Conservation (phyloP, 2,113 vertebrate genomes). For the Stigmatopora nigra region DNA sequence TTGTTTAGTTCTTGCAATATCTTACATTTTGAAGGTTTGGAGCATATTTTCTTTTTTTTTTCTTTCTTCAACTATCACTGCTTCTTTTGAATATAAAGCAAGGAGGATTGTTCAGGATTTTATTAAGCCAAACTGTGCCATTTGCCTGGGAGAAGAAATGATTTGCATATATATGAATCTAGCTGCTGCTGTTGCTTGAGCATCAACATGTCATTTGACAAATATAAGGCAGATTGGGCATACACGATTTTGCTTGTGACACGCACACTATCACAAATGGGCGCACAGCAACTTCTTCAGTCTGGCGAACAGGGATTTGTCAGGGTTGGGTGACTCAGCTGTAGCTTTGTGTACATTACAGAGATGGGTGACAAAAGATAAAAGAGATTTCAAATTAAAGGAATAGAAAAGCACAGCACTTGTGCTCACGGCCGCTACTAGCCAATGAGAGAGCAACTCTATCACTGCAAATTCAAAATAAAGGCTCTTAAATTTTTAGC, state of each 20-base stretch:
- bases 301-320: slow-evolving; percentile 7
- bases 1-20: slow-evolving; percentile 5
- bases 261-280: slow-evolving; percentile 8
- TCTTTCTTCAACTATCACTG: slow-evolving; percentile 13
- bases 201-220: slow-evolving; percentile 29
- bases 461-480: no score
- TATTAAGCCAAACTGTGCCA: slow-evolving; percentile 37
- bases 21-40: slow-evolving; percentile 18
- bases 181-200: slow-evolving; percentile 16
- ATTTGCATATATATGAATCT: slow-evolving; percentile 59
- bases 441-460: no score
- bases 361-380: slow-evolving; percentile 38
- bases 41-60: not conserved
- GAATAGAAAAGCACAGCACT: not conserved
- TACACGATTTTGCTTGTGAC: slow-evolving; percentile 3
- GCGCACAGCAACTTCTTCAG: not conserved
- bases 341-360: slow-evolving; percentile 35
- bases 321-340: slow-evolving; percentile 36
- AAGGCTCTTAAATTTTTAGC: no score
- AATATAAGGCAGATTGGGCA: slow-evolving; percentile 2
- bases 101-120: slow-evolving; percentile 39
- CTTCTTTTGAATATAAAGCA: slow-evolving; percentile 17
- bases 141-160: slow-evolving; percentile 39
- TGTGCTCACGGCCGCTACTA: no score
- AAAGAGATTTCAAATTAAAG: not conserved